Evolutionary conservation across 2,888 invertebrate genomes (phyloP), one percentile per base, ranked within the genome.

Genomic region (Cenopis cana): DNA sequence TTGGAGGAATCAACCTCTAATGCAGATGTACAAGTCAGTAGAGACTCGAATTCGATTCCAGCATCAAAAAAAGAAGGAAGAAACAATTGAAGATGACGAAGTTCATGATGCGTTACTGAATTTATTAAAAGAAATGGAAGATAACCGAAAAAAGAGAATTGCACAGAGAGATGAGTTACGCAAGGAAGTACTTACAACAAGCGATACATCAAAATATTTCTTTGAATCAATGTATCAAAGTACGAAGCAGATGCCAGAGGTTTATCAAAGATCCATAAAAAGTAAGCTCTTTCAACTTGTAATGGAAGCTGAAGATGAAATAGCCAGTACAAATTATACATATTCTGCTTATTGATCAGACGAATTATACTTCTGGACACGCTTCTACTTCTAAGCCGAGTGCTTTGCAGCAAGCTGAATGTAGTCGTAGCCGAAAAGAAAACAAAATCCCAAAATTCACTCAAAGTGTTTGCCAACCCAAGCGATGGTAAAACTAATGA

Each of bases 271-370:
- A 75, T 36, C 73, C 69, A 75, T 75, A 73, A 75, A 76, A 75
- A 76, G 72, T 74, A 76, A 76, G 71, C 74, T 74, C 74, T 76
- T 76, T 74, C 73, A 74, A 74, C 74, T 57, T 71, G 74, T 74
- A 74, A 76, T 75, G 74, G 74, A 75, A 67, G 74, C 76, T 74
- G 73, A 75, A 75, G 75, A 76, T 14, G 67, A 74, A 75, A 75
- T 74, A 75, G 75, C 74, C 29, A 76, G 72, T 73, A 68, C 68
- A 72, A 74, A 74, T 54, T 74, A 71, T 73, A 73, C 74, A 64
- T 65, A 68, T 73, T 56, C 72, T 56, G 69, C 66, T 72, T 70
- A 46, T 60, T 50, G n/a, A n/a, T n/a, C n/a, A n/a, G n/a, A n/a
- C n/a, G n/a, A n/a, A n/a, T n/a, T n/a, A n/a, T n/a, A n/a, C n/a